Base-by-base conservation (phyloP, 2,888 invertebrate genomes). In the Rhamnusium bicolor region DNA sequence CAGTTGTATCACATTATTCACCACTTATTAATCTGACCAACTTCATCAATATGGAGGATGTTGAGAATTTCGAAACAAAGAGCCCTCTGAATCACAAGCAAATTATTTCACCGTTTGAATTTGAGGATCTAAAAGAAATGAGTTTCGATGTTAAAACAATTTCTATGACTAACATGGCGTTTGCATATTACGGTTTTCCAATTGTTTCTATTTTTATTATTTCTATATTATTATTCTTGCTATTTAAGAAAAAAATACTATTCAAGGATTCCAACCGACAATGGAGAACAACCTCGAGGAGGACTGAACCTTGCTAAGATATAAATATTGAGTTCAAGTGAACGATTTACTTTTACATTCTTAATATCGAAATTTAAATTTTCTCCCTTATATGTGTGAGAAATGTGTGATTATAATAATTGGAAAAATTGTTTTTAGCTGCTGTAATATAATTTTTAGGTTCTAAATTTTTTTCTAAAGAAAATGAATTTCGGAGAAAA, bases 21-120 rank as follows among this genome's bases (percentile, higher is more conserved):
- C 46, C 72, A 4, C 5, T 19, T 1, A 16, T 63, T 7, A 63
- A 72, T 40, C 49, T 72, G 18, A 32, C 53, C 0, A 21, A 63
- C 29, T 62, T 29, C 24, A 29, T 72, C 8, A 61, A 69, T 14
- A 40, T 58, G n/a, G 24, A 47, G 5, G 53, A 62, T 47, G 24
- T 65, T 10, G 58, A 69, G 2, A 24, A 21, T 24, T 32, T 24
- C 32, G 51, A 69, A 18, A n/a, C 10, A 19, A 53, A 53, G 5
- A 67, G 14, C n/a, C 19, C 19, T 0, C 2, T 16, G 49, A 51
- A 46, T 16, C 46, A 66, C 5, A 72, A 56, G 29, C 12, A 63
- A 16, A 58, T 58, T 2, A 62, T 72, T 58, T n/a, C 29, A n/a
- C 72, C 72, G 2, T 72, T 51, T 32, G 69, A 62, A 14, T 63